Evolutionary conservation across 2,888 invertebrate species (phyloP).

Genomic region (Chymomyza fuscimana): DNA sequence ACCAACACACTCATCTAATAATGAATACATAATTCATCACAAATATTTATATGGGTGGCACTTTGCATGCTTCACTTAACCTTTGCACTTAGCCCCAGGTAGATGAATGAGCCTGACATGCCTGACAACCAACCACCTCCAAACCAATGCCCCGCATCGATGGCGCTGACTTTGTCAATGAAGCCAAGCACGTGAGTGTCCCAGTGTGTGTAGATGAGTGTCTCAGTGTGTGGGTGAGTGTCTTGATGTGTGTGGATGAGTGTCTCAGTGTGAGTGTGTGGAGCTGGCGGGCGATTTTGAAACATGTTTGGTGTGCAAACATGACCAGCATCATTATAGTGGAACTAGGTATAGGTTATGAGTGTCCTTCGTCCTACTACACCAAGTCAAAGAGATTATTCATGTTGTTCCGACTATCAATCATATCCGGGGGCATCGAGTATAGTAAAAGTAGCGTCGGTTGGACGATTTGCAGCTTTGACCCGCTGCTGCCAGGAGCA

Average conservation of each 20-base stretch:
- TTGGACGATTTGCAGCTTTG: neutral
- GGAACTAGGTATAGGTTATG: neutral
- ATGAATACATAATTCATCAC: slow-evolving; percentile 28
- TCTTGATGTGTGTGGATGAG: no score
- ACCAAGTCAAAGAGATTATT: slow-evolving; percentile 46
- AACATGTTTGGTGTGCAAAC: neutral
- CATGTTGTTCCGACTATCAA: slow-evolving; percentile 56
- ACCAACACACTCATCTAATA: neutral
- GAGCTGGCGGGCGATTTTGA: neutral
- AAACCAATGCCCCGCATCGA: neutral
- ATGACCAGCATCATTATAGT: neutral
- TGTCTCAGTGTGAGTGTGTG: neutral
- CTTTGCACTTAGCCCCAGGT: slow-evolving; percentile 44
- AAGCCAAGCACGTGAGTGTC: neutral
- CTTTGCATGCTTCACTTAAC: slow-evolving; percentile 41
- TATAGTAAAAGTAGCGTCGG: neutral
- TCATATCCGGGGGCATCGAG: slow-evolving; percentile 65
- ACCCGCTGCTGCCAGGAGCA: slow-evolving; percentile 4
- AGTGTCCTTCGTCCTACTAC: neutral
- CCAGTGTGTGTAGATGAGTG: no score
- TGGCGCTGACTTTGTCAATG: neutral
- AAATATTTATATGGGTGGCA: slow-evolving; percentile 7
- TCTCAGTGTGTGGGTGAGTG: neutral
- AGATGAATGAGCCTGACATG: neutral
- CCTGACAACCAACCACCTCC: slow-evolving; percentile 7